Base-by-base conservation (phyloP, 2,888 invertebrate genomes). In the Hypolimnas misippus region DNA sequence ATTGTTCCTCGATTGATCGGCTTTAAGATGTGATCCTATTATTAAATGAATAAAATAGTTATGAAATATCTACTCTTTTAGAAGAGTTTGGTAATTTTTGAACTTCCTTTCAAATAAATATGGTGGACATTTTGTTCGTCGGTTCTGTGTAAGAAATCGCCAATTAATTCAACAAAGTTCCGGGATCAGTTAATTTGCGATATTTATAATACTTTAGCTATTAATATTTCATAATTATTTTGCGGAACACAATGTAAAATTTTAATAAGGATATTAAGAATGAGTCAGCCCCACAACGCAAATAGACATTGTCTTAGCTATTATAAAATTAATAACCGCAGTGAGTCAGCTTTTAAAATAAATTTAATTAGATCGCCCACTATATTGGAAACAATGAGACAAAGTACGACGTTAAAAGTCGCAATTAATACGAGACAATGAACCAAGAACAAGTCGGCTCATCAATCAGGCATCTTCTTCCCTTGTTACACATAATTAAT, bases 401-500 rank as follows among this genome's bases (percentile, higher is more conserved):
- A 78, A 83, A 88, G 82, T 83, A 79, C 83, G 81, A 76, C 83
- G 84, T 84, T 88, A 87, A 87, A 88, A 87, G 83, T 83, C 81
- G 85, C 87, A 87, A 90, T 89, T 87, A 88, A 82, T 78, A 75
- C 73, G 76, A 87, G 83, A 91, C 90, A 91, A 91, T 88, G 71
- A 69, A 70, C 76, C 73, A 81, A 81, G 79, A 79, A 77, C 79
- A 78, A 84, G 83, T 75, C 76, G 77, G 76, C 84, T 87, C 87
- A 91, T 89, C 90, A 89, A 91, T 90, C 91, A 91, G 82, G 80
- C 75, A 87, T 87, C 81, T 79, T 78, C 76, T 75, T 75, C 77
- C 72, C 72, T 70, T 83, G 84, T 84, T 86, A 86, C 81, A 84
- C 79, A 87, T 89, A 89, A 91, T 92, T 92, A 90, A 92, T 92